These are phyloP conservation scores for Thaumetopoea pityocampa DNA, from an alignment of 1,140 invertebrate genomes.

Conservation along the genomic window DNA sequence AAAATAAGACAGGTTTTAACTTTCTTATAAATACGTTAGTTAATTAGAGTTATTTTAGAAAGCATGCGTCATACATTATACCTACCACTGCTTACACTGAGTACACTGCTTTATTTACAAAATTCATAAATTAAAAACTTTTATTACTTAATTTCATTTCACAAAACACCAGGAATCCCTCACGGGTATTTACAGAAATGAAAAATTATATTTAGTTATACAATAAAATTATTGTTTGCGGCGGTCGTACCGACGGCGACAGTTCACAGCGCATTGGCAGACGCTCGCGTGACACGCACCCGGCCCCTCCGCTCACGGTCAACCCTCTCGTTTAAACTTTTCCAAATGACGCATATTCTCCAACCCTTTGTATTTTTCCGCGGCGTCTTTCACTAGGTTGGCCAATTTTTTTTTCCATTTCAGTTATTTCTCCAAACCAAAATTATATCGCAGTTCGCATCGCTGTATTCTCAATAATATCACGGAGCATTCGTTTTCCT, in stretches of 20 bases:
- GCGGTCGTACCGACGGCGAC: constrained; percentile 22
- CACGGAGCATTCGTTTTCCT: constrained; percentile 26
- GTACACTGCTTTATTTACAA: too few species aligned
- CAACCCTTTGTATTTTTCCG: constrained; percentile 60
- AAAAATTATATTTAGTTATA: background rate
- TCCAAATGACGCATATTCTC: constrained; percentile 53
- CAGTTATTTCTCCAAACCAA: constrained; percentile 22
- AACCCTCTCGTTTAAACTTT: constrained; percentile 66
- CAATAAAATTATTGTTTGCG: constrained; percentile 1
- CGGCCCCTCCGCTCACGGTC: constrained; percentile 26
- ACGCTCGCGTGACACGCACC: constrained; percentile 54
- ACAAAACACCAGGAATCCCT: too few species aligned
- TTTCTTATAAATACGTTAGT: too few species aligned
- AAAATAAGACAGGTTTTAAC: too few species aligned
- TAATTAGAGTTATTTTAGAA: too few species aligned
- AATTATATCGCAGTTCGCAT: constrained; percentile 5
- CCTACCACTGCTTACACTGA: too few species aligned
- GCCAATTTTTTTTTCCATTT: constrained; percentile 38
- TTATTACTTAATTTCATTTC: too few species aligned
- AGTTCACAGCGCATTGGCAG: constrained; percentile 49
- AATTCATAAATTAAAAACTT: too few species aligned
- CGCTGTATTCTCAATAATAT: constrained; percentile 4
- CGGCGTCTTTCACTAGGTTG: constrained; percentile 33
- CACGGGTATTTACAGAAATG: background rate
- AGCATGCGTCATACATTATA: too few species aligned